Conservation (phyloP, 2,888 invertebrate genomes). For the Auanema freiburgensis region DNA sequence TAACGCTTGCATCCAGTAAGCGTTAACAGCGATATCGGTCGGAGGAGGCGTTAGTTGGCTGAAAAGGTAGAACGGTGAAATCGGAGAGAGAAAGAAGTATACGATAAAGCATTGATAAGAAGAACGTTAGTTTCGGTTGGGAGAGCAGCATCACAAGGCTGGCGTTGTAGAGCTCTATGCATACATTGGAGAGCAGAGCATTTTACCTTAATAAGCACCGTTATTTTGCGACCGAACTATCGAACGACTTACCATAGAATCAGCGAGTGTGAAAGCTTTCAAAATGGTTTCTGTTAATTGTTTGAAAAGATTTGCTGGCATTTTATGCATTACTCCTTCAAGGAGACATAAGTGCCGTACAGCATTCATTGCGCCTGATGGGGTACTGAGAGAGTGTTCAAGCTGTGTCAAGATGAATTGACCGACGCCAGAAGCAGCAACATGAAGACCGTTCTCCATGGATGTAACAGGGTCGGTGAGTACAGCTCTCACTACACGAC, state of each 20-base stretch:
- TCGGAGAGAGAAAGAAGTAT: not conserved
- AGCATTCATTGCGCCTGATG: constrained; percentile 28
- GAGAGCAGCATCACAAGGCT: constrained; percentile 53
- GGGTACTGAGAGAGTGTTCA: constrained; percentile 31
- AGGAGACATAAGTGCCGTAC: constrained; percentile 54
- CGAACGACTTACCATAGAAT: constrained; percentile 44
- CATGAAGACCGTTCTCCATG: constrained; percentile 52
- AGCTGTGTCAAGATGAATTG: constrained; percentile 42
- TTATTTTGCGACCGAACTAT: not conserved
- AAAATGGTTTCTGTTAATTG: constrained; percentile 48
- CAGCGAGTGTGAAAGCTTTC: constrained; percentile 43
- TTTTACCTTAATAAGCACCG: constrained; percentile 48
- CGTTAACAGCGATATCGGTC: constrained; percentile 51
- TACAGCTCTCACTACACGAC: constrained; percentile 50
- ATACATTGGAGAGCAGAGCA: constrained; percentile 57
- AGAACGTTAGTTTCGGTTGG: constrained; percentile 48
- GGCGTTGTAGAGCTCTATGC: constrained; percentile 48
- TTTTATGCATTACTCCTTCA: constrained; percentile 58
- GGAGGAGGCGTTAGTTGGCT: constrained; percentile 41
- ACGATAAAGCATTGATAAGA: constrained; percentile 42
- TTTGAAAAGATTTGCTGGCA: constrained; percentile 51
- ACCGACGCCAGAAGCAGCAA: constrained; percentile 47
- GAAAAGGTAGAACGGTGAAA: too few species aligned
- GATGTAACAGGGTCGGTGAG: constrained; percentile 57
- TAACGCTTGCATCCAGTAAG: constrained; percentile 58